Conservation (phyloP, 2,113 vertebrate genomes). For the Burhinus oedicnemus region DNA sequence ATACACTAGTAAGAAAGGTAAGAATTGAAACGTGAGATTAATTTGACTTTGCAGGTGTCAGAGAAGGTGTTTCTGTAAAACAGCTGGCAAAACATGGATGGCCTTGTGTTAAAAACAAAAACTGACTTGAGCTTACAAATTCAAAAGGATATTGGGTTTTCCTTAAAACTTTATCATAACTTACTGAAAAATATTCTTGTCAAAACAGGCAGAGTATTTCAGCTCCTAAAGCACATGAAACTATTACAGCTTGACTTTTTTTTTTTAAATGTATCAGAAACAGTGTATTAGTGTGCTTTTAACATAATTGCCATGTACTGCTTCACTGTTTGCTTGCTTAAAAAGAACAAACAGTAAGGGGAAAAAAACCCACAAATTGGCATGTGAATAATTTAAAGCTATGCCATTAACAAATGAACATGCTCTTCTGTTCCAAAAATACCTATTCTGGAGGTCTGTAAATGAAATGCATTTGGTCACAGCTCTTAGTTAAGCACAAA, state of each 20-base stretch:
- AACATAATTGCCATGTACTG: background rate
- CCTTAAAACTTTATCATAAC: background rate
- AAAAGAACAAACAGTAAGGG: background rate
- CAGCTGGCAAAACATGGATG: background rate
- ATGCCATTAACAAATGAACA: background rate
- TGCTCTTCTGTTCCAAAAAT: background rate
- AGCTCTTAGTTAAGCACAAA: background rate
- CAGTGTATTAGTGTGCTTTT: background rate
- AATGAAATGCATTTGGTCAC: background rate
- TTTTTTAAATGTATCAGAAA: background rate
- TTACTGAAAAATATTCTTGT: background rate
- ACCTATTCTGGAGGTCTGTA: background rate
- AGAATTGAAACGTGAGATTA: background rate
- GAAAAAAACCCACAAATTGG: background rate
- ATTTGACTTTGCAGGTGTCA: background rate
- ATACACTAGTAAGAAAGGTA: conserved; percentile 90
- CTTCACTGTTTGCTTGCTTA: background rate
- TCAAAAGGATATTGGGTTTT: background rate
- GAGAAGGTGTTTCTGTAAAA: background rate
- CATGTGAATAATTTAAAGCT: background rate
- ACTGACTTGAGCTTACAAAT: background rate
- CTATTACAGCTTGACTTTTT: background rate
- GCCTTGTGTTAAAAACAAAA: background rate
- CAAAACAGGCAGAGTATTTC: background rate
- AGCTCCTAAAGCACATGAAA: background rate